A percentile compares a stretch with the other conserved stretches of the same genome.
Conservation (phyloP, 2,113 vertebrate species). For the Melanotaenia duboulayi region DNA sequence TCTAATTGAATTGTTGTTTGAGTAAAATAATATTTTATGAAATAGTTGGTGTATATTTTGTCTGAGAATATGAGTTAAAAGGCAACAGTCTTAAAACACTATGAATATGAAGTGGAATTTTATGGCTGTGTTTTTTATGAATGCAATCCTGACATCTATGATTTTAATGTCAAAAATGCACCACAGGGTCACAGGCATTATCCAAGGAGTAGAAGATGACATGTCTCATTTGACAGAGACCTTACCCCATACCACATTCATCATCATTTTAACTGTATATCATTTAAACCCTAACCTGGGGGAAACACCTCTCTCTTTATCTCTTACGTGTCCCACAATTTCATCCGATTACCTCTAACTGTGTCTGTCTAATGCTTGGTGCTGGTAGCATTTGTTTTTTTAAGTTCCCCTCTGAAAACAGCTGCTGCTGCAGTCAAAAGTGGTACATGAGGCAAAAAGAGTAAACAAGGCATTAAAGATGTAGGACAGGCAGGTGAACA, state of each 20-base stretch:
- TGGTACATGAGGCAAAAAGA: background rate
- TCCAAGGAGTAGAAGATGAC: too few relatives aligned
- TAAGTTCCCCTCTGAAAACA: background rate
- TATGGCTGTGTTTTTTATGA: too few relatives aligned
- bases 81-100: too few relatives aligned
- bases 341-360: conserved; percentile 10
- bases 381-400: conserved; percentile 2
- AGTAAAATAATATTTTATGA: too few relatives aligned
- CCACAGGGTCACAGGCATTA: too few relatives aligned
- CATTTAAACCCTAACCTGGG: conserved; percentile 1
- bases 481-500: background rate
- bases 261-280: background rate
- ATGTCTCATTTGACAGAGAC: too few relatives aligned
- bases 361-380: conserved; percentile 3
- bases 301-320: conserved; percentile 3
- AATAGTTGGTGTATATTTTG: too few relatives aligned
- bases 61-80: too few relatives aligned
- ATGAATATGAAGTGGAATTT: too few relatives aligned
- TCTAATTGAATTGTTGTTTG: too few relatives aligned
- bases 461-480: conserved; percentile 18
- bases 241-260: background rate
- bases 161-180: too few relatives aligned
- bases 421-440: conserved; percentile 2
- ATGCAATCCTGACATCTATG: too few relatives aligned
- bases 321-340: conserved; percentile 1